phyloP scores from a whole-genome alignment of 2,113 vertebrate species.

The Equus quagga region DNA sequence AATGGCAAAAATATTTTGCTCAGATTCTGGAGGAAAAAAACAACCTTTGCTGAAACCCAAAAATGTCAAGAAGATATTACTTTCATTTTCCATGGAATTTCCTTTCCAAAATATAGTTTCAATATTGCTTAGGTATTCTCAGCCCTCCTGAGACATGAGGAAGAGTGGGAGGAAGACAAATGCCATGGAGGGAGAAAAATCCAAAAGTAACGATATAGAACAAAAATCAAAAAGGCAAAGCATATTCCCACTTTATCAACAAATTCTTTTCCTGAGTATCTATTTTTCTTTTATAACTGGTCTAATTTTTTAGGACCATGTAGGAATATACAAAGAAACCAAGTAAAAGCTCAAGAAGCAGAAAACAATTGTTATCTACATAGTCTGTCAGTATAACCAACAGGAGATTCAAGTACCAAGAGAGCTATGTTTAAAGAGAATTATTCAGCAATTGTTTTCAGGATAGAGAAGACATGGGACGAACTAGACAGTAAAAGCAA shows the following conservation, averaged over 20 bases:
- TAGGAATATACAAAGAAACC: neutral
- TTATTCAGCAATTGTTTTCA: slow-evolving; percentile 10
- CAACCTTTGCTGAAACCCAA: neutral
- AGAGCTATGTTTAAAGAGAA: neutral
- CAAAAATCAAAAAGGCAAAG: slow-evolving; percentile 5
- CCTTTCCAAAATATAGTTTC: slow-evolving; percentile 23
- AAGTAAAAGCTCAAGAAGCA: neutral
- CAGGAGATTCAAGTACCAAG: neutral
- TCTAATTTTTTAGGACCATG: neutral
- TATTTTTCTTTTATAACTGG: neutral
- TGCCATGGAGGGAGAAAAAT: neutral
- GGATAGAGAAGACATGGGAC: neutral
- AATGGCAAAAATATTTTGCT: slow-evolving; percentile 33
- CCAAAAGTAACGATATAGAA: slow-evolving; percentile 19
- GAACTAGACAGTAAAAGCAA: neutral
- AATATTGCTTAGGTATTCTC: neutral
- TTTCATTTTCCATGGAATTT: slow-evolving; percentile 36
- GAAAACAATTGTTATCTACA: neutral
- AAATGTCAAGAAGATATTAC: slow-evolving; percentile 43
- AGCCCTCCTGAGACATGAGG: neutral
- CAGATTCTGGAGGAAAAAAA: neutral
- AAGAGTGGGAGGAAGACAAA: neutral
- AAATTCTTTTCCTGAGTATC: neutral
- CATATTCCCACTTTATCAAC: neutral
- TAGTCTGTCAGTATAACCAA: neutral